Conservation (phyloP, 2,888 invertebrate genomes). For the Spialia ferax region DNA sequence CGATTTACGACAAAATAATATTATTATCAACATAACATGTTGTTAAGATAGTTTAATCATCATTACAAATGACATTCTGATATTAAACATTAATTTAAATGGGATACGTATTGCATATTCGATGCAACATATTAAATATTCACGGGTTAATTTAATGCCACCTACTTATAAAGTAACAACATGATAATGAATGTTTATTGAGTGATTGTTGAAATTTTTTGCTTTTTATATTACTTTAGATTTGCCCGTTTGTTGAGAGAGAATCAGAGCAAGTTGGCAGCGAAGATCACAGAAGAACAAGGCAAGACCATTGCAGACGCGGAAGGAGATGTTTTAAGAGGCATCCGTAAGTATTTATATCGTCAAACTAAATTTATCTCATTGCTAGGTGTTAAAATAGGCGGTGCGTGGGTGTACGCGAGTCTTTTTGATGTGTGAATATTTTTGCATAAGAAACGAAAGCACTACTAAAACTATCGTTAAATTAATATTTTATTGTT, state of each 20-base stretch:
- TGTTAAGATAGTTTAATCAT: not conserved
- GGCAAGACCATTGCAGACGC: constrained; percentile 99
- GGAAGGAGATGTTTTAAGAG: constrained; percentile 98
- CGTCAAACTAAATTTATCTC: not conserved
- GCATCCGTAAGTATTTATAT: constrained; percentile 92
- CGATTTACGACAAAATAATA: not conserved
- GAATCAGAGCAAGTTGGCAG: constrained; percentile 96
- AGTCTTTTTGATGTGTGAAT: not conserved
- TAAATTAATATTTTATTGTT: too few relatives aligned
- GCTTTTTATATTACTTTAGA: constrained; percentile 66
- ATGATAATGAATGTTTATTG: too few relatives aligned
- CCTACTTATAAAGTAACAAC: too few relatives aligned
- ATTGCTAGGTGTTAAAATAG: not conserved
- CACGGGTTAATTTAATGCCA: too few relatives aligned
- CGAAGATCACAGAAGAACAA: constrained; percentile 97
- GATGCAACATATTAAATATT: too few relatives aligned
- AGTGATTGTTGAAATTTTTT: not conserved
- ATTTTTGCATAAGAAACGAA: too few relatives aligned
- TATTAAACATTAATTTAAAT: too few relatives aligned
- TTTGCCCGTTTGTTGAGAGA: constrained; percentile 94
- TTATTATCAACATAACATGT: constrained; percentile 3
- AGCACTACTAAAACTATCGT: too few relatives aligned
- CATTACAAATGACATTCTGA: not conserved
- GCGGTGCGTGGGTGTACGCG: not conserved
- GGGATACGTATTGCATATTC: too few relatives aligned